Percentiles rank a stretch among this genome's conserved stretches.
Conservation (phyloP, 2,888 invertebrate genomes). For the Acrobasis repandana region DNA sequence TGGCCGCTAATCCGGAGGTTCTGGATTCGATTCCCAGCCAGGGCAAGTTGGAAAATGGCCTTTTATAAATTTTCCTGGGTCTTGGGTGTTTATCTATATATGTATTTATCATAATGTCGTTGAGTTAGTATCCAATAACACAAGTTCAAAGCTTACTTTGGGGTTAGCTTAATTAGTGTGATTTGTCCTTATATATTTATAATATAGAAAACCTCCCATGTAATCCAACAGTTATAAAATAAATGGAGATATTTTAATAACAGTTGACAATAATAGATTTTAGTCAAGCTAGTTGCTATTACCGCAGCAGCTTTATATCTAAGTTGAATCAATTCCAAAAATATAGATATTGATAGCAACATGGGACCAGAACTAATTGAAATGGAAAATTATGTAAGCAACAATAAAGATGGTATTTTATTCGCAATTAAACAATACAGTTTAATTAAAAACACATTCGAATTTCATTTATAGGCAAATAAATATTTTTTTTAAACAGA, state of each 20-base stretch:
- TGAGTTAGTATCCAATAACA: too few relatives aligned
- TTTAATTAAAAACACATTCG: conserved; percentile 46
- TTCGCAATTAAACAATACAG: conserved; percentile 36
- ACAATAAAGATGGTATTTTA: conserved; percentile 35
- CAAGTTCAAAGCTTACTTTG: too few relatives aligned
- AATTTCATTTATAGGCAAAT: conserved; percentile 38
- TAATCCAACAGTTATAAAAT: conserved; percentile 30
- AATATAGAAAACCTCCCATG: too few relatives aligned
- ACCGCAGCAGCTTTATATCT: conserved; percentile 40
- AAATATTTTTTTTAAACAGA: conserved; percentile 39
- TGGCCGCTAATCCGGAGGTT: too few relatives aligned
- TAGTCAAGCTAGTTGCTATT: conserved; percentile 25
- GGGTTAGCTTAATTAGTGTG: too few relatives aligned
- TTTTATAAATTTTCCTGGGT: too few relatives aligned
- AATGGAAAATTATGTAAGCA: conserved; percentile 39
- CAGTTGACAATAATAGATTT: conserved; percentile 22
- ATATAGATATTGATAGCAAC: conserved; percentile 38
- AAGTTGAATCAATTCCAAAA: conserved; percentile 41
- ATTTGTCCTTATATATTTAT: too few relatives aligned
- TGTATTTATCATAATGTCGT: too few relatives aligned
- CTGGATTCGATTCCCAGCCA: too few relatives aligned
- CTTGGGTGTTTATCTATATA: too few relatives aligned
- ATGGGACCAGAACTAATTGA: conserved; percentile 44
- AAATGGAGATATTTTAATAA: conserved; percentile 36
- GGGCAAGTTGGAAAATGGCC: too few relatives aligned